Conservation (phyloP, 1,140 invertebrate genomes). For the Euura lappo region DNA sequence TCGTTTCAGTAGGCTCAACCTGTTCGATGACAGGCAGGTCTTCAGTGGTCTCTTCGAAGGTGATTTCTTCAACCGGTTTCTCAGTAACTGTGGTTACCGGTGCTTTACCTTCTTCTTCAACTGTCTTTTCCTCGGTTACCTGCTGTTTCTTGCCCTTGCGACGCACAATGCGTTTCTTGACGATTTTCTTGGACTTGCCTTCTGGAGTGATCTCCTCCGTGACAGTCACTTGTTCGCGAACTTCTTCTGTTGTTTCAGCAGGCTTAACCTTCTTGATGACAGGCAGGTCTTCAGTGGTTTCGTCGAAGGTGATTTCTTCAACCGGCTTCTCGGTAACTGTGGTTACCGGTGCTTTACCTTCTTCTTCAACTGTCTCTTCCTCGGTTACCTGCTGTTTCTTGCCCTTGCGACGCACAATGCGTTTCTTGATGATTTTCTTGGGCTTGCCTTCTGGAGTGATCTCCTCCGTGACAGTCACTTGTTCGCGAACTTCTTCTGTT, state of each 20-base stretch:
- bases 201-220: constrained; percentile 31
- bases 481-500: constrained; percentile 24
- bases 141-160: constrained; percentile 49
- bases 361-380: constrained; percentile 24
- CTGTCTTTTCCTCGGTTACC: constrained; percentile 42
- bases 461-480: constrained; percentile 24
- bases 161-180: constrained; percentile 46
- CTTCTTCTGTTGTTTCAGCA: constrained; percentile 31
- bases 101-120: constrained; percentile 33
- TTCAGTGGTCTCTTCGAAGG: constrained; percentile 20
- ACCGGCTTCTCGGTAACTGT: constrained; percentile 22
- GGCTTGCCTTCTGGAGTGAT: constrained; percentile 15
- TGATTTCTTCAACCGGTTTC: constrained; percentile 14
- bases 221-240: constrained; percentile 41
- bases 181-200: constrained; percentile 35
- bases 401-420: constrained; percentile 17
- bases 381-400: constrained; percentile 1
- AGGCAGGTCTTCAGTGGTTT: not conserved
- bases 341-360: constrained; percentile 25
- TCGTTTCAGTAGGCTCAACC: not conserved
- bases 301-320: constrained; percentile 22
- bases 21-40: constrained; percentile 8
- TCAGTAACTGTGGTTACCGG: constrained; percentile 26
- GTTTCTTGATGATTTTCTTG: constrained; percentile 22
- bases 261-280: constrained; percentile 3